Percentiles rank a stretch among this genome's conserved stretches.
phyloP scores from a whole-genome alignment of 2,888 invertebrate species.

The Yponomeuta malinellus region DNA sequence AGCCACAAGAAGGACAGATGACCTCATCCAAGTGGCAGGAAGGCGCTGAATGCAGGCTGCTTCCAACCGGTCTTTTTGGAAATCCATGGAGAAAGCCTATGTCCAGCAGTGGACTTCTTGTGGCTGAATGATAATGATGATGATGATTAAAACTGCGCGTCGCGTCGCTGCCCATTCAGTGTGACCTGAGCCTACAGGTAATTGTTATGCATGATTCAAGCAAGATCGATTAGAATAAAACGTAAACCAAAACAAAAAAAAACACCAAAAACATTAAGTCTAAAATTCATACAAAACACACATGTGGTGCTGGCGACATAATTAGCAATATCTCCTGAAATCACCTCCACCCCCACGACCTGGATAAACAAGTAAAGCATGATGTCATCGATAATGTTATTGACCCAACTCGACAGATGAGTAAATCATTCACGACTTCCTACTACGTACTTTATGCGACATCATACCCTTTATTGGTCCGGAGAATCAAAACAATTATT shows the following conservation, averaged over 20 bases:
- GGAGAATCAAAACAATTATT: neutral
- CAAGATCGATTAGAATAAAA: neutral
- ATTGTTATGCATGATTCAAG: neutral
- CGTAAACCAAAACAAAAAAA: neutral
- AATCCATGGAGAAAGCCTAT: too few species aligned
- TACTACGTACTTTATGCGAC: conserved; percentile 19
- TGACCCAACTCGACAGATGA: conserved; percentile 47
- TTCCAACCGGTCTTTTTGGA: too few species aligned
- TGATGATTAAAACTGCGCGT: too few species aligned
- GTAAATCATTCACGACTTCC: conserved; percentile 28
- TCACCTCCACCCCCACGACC: conserved; percentile 52
- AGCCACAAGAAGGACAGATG: too few species aligned
- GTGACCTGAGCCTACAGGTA: too few species aligned
- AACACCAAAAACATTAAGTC: neutral
- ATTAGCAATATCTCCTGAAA: conserved; percentile 37
- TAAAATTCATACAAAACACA: conserved; percentile 38
- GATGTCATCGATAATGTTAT: conserved; percentile 62
- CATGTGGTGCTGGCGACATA: conserved; percentile 34
- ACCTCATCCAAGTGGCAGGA: too few species aligned
- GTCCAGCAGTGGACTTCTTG: too few species aligned
- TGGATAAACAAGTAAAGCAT: conserved; percentile 56
- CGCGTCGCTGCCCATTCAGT: too few species aligned
- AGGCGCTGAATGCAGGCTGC: too few species aligned
- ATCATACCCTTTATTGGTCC: neutral
- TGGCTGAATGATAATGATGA: too few species aligned